Evolutionary conservation across 1,140 invertebrate species (phyloP), one percentile per base, ranked within the genome.

Genomic region (Meloidogyne hapla): DNA sequence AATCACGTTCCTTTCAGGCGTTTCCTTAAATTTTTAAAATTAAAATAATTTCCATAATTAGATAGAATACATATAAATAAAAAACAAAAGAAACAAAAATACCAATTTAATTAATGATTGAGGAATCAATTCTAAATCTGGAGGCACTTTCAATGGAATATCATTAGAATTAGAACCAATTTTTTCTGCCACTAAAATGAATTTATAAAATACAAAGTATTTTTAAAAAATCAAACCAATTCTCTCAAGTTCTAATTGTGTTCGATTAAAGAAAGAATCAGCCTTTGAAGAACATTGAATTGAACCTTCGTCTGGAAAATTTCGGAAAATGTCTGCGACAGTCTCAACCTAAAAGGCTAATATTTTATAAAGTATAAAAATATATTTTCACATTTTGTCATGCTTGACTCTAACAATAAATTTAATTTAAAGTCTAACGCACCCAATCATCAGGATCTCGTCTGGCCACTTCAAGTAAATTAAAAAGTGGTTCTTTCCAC

Each of bases 381-480:
- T n/a, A n/a, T n/a, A n/a, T n/a, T n/a, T n/a, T n/a, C n/a, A n/a
- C n/a, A n/a, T n/a, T n/a, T n/a, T n/a, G n/a, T n/a, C n/a, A n/a
- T n/a, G n/a, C n/a, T n/a, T n/a, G n/a, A n/a, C n/a, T n/a, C n/a
- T n/a, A n/a, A n/a, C n/a, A n/a, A n/a, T n/a, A n/a, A n/a, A n/a
- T n/a, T n/a, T n/a, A n/a, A n/a, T n/a, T n/a, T n/a, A n/a, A n/a
- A n/a, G n/a, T n/a, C 26, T 15, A 62, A 63, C 23, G 5, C n/a
- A 73, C 71, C 81, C 81, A 82, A 33, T 83, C 75, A 45, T 83
- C 82, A 25, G 82, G 78, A 48, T 82, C 81, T 26, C 77, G 68
- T 21, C 71, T 40, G 12, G 81, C 81, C 21, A 81, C 21, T 33
- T 63, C 67, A 18, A 82, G 40, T 28, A 82, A 63, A 45, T 77